Percentiles rank a stretch among this genome's conserved stretches.
phyloP scores from a whole-genome alignment of 2,113 vertebrate genomes.

The Manacus vitellinus region DNA sequence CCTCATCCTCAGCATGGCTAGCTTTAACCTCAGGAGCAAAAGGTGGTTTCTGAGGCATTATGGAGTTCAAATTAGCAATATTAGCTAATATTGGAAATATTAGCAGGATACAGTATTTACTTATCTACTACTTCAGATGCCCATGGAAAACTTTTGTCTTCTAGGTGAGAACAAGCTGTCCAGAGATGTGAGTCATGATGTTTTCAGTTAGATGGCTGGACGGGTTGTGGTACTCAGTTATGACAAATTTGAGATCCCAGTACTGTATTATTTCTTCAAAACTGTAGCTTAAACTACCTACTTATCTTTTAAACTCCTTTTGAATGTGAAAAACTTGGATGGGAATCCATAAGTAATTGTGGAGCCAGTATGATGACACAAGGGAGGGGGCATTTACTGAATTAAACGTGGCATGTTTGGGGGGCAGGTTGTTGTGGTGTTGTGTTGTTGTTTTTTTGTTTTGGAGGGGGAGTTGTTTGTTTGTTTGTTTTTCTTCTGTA shows the following conservation, averaged over 20 bases:
- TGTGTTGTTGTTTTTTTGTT: not conserved
- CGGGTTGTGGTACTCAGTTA: not conserved
- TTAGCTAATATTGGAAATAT: not conserved
- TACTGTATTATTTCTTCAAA: not conserved
- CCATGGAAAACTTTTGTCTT: not conserved
- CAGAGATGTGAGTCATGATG: fast-evolving
- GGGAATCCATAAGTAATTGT: not conserved
- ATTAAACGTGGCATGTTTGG: not conserved
- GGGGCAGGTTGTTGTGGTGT: not conserved
- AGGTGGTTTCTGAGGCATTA: not conserved
- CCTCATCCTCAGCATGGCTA: not conserved
- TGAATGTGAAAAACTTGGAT: not conserved
- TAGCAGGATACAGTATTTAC: not conserved
- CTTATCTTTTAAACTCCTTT: not conserved
- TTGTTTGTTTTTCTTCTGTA: not conserved
- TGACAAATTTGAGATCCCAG: not conserved
- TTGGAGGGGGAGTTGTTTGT: not conserved
- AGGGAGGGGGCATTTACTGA: not conserved
- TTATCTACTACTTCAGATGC: not conserved
- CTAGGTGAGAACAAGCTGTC: not conserved
- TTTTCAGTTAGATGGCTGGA: not conserved
- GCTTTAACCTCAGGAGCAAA: not conserved
- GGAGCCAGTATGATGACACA: not conserved
- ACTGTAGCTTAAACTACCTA: not conserved
- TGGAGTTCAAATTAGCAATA: not conserved